Conservation (phyloP, 2,888 invertebrate species). For the Spisula subtruncata region DNA sequence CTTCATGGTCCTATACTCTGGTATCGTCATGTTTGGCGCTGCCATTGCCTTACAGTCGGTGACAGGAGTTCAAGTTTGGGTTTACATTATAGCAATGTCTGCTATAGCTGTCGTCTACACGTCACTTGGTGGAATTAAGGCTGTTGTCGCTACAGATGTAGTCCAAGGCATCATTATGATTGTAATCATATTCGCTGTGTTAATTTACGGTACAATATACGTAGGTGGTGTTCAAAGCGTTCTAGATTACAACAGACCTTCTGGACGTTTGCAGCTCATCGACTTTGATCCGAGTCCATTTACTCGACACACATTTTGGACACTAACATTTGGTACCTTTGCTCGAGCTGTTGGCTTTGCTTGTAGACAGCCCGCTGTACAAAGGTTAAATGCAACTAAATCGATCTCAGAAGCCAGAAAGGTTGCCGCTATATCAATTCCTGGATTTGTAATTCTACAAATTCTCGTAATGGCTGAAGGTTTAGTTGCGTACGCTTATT, state of each 20-base stretch:
- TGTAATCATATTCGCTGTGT: slow-evolving; percentile 45
- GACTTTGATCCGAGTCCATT: slow-evolving; percentile 56
- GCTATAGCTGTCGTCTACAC: slow-evolving; percentile 55
- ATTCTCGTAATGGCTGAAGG: slow-evolving; percentile 53
- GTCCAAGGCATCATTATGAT: slow-evolving; percentile 57
- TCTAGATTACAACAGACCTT: slow-evolving; percentile 46
- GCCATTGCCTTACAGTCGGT: slow-evolving; percentile 52
- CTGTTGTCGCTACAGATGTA: slow-evolving; percentile 57
- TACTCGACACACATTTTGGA: slow-evolving; percentile 58
- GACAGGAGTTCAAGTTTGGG: slow-evolving; percentile 44
- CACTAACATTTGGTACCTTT: slow-evolving; percentile 36
- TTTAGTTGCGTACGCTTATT: slow-evolving; percentile 55
- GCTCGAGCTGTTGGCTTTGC: slow-evolving; percentile 24
- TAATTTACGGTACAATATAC: slow-evolving; percentile 52
- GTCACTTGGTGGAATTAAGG: slow-evolving; percentile 58
- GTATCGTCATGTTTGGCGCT: slow-evolving; percentile 54
- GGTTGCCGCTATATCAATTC: slow-evolving; percentile 47
- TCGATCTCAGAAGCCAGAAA: slow-evolving; percentile 46
- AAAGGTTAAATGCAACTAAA: slow-evolving; percentile 55
- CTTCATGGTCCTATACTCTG: slow-evolving; percentile 51
- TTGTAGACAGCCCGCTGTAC: slow-evolving; percentile 46
- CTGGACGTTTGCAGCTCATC: slow-evolving; percentile 43
- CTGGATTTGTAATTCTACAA: slow-evolving; percentile 46
- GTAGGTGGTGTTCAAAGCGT: slow-evolving; percentile 51
- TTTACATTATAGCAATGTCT: slow-evolving; percentile 34